Base-by-base conservation (phyloP, 2,888 invertebrate genomes). In the Apotomis capreana region DNA sequence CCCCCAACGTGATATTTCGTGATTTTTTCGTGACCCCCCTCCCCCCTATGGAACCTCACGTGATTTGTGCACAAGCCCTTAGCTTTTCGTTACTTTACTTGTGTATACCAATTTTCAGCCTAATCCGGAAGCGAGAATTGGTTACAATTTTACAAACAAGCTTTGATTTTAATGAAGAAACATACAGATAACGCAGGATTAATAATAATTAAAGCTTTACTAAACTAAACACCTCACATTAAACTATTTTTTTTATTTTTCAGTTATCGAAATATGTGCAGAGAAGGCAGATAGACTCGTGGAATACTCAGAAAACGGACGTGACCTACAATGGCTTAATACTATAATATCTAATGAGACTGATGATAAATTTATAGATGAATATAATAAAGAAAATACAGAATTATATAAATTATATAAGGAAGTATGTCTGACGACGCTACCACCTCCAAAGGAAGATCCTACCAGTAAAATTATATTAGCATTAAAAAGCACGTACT, bases 261-360 rank as follows among this genome's bases (percentile, higher is more conserved):
- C 88, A 93, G 92, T 92, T 80, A 90, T 93, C 76, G 92, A 93
- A 86, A 87, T 86, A 84, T 88, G 88, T 75, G 80, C 76, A 63
- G 88, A 89, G 37, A 84, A 88, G 69, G 84, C 86, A 58, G 79
- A 84, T 58, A 76, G 81, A 59, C 78, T 92, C 76, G 89, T 90
- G 59, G 75, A 83, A 73, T 80, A 79, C 74, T 88, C 90, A 37
- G 76, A 84, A 79, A 93, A 92, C 76, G 92, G 92, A 52, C 89
- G 80, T 74, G 86, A 79, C 75, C 79, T 79, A 61, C 78, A 79
- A 62, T 93, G 91, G 90, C 81, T 84, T 65, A 79, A 84, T 74
- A 86, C 84, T 75, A 79, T 84, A 78, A 79, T 84, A 78, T 77
- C 82, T 75, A 78, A 84, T 78, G 87, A 89, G 83, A 87, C 85